Evolutionary conservation across 2,113 vertebrate species (phyloP), one percentile per base, ranked within the genome.

Genomic region (Sceloporus tristichus): DNA sequence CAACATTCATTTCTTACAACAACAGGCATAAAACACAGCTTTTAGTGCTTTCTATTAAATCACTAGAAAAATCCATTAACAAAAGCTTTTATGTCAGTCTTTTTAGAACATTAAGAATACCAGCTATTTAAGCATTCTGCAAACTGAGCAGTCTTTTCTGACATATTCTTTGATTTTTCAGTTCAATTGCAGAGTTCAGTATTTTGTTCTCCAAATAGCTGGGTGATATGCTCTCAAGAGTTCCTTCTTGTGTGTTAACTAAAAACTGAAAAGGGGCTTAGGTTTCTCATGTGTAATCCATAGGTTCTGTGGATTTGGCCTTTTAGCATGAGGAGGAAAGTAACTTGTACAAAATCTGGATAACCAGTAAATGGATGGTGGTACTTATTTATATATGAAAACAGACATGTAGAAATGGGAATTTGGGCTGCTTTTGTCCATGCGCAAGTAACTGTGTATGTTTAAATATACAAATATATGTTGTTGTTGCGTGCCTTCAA

Each of bases 41-140:
- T 92, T 93, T 38, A 87, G 86, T 53, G 80, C 92, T 79, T 90
- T 92, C 78, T 66, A 93, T 95, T 96, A 96, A 95, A 96, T 96
- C 94, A 95, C 77, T 4, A 85, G 85, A 92, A 92, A 88, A 93
- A 92, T 87, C 88, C 83, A 95, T 95, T 96, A 95, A 79, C 70
- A 89, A 78, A 93, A 94, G 87, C 66, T 88, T 82, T 92, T 89
- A 85, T 76, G 68, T 88, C 65, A 91, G 18, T 87, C 68, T 84
- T 88, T 34, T 91, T 62, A 87, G 88, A 93, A 85, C 62, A 56
- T 77, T 91, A 93, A 92, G 89, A 88, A 83, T 93, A 92, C 93
- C 93, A 94, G 91, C 88, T 93, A 85, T 89, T 92, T 91, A 85
- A 86, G 0, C 19, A 93, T 94, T 89, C 82, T 89, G 74, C 77